Conservation (phyloP, 2,797 vertebrate genomes). For the Myoxocephalus aenaeus region DNA sequence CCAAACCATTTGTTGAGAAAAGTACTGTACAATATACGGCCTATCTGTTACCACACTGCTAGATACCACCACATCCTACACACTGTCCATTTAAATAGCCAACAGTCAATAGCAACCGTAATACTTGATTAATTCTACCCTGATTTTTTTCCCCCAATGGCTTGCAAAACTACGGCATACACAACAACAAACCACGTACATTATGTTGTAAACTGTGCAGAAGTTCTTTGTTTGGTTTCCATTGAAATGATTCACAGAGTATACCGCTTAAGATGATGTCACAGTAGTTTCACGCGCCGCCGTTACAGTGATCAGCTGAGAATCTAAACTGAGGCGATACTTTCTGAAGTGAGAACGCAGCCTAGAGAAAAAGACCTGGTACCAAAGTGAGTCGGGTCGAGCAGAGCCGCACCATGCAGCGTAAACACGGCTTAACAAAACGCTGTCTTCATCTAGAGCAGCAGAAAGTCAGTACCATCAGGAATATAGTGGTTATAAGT, state of each 20-base stretch:
- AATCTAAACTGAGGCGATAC: not conserved
- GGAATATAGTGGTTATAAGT: constrained; percentile 31
- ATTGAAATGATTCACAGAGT: not conserved
- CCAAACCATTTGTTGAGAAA: not conserved
- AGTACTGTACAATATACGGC: not conserved
- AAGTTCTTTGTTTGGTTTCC: not conserved
- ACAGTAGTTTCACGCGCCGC: not conserved
- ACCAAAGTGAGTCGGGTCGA: not conserved
- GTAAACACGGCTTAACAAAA: not conserved
- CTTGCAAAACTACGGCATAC: not conserved
- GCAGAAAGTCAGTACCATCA: constrained; percentile 19
- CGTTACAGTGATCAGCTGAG: not conserved
- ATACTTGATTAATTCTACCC: not conserved
- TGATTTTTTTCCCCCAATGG: not conserved
- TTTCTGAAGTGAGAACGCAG: not conserved
- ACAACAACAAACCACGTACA: not conserved
- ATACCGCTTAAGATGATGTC: not conserved
- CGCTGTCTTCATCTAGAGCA: not conserved
- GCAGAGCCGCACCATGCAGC: not conserved
- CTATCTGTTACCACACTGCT: not conserved
- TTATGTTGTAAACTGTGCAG: not conserved
- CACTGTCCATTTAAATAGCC: not conserved
- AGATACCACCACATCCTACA: not conserved
- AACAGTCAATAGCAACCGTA: not conserved
- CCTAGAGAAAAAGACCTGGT: not conserved